Base-by-base conservation (phyloP, 2,797 vertebrate species). In the Oceanodroma leucorhoa region DNA sequence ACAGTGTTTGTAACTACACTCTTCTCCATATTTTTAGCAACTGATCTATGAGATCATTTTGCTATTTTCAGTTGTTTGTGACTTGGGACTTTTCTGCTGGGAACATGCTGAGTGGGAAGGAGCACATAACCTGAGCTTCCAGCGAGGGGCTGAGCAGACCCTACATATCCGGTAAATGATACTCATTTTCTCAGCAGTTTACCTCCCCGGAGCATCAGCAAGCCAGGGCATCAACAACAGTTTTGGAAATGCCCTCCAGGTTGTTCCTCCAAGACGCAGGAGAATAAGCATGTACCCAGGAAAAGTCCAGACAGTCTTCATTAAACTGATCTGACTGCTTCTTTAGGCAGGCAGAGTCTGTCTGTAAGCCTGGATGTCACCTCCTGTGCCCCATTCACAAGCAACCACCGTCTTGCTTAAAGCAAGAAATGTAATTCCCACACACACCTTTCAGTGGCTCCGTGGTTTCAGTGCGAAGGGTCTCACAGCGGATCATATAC, bases 21-120 rank as follows among this genome's bases (percentile, higher is more conserved):
- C 89, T 78, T 75, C 62, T 34, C 81, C 10, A 2, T 97, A 97
- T 97, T 97, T 97, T 97, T 97, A 97, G 96, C 87, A 89, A 77
- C 79, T 94, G 96, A 83, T 96, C 94, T 95, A 94, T 97, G 97
- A 96, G 89, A 94, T 97, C 96, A 96, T 92, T 92, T 79, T 90
- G 71, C 95, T 97, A 97, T 97, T 97, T 96, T 95, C 86, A 87
- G 95, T 97, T 97, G 96, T 95, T 97, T 96, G 61, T 95, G 95
- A 95, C 86, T 96, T 70, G 76, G 78, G 83, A 89, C 61, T 91
- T 95, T 90, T 95, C 69, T 94, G 48, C 84, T 60, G 50, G 26
- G 92, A 94, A 72, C 87, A 75, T 2, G 11, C 30, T 91, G 93
- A 89, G 89, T 90, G 79, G 87, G 90, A 93, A 95, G 81, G 72